phyloP scores from a whole-genome alignment of 2,888 invertebrate species.

The Empis livida region DNA sequence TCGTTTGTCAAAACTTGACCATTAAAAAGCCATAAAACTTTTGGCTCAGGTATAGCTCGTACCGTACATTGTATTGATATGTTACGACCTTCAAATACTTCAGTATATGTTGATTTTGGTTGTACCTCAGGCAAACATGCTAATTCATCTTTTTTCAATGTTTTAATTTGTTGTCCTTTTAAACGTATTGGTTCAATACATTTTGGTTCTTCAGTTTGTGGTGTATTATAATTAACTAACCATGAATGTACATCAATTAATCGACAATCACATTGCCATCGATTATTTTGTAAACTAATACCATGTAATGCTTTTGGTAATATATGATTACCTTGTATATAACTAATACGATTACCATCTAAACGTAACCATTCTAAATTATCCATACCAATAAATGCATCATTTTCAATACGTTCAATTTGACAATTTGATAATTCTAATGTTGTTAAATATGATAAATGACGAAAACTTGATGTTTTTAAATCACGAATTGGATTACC shows the following conservation, averaged over 20 bases:
- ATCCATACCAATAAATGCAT: constrained; percentile 68
- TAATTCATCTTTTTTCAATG: constrained; percentile 53
- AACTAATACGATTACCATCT: constrained; percentile 66
- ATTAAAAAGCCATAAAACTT: constrained; percentile 72
- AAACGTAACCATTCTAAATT: constrained; percentile 74
- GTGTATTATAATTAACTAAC: constrained; percentile 63
- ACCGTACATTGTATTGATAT: constrained; percentile 69
- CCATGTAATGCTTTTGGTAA: constrained; percentile 67
- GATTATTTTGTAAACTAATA: constrained; percentile 71
- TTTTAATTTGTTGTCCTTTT: constrained; percentile 52
- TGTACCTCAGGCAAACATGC: constrained; percentile 72
- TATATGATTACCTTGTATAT: constrained; percentile 54
- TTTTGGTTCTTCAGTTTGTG: constrained; percentile 63
- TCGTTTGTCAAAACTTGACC: constrained; percentile 69
- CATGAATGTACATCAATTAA: constrained; percentile 63
- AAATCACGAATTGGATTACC: constrained; percentile 69
- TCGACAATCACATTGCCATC: constrained; percentile 81
- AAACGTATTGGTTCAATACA: constrained; percentile 59
- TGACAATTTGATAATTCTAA: constrained; percentile 73
- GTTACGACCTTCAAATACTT: constrained; percentile 68
- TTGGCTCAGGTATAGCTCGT: constrained; percentile 68
- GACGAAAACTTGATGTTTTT: constrained; percentile 57
- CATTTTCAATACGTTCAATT: constrained; percentile 60
- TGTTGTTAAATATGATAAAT: constrained; percentile 60
- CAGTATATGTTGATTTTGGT: constrained; percentile 60